Evolutionary conservation across 1,140 invertebrate species (phyloP).

Genomic region (Maniola jurtina): DNA sequence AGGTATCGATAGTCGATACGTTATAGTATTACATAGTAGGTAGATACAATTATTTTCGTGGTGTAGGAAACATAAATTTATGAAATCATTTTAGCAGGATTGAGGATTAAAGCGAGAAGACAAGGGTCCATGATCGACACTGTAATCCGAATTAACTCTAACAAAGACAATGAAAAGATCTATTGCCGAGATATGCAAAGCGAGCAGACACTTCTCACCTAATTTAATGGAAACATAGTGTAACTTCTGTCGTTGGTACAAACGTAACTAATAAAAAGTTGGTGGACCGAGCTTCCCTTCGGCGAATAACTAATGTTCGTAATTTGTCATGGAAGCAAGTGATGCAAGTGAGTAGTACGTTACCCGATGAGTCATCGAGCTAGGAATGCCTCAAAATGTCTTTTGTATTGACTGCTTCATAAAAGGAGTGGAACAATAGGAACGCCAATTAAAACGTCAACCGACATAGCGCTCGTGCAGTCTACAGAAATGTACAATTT

Average conservation of each 20-base stretch:
- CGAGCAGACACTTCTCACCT: slow-evolving; percentile 50
- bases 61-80: no score
- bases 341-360: slow-evolving; percentile 26
- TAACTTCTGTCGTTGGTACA: slow-evolving; percentile 29
- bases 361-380: slow-evolving; percentile 39
- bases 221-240: slow-evolving; percentile 47
- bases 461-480: slow-evolving; percentile 52
- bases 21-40: no score
- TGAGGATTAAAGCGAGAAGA: neutral
- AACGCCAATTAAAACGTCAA: slow-evolving; percentile 55
- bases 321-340: slow-evolving; percentile 33
- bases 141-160: neutral
- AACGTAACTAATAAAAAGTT: slow-evolving; percentile 52
- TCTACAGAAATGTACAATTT: slow-evolving; percentile 45
- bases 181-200: slow-evolving; percentile 45
- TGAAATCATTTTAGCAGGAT: neutral
- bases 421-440: slow-evolving; percentile 55
- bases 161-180: slow-evolving; percentile 6
- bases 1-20: no score
- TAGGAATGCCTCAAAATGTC: slow-evolving; percentile 19
- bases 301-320: slow-evolving; percentile 29
- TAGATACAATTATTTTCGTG: no score
- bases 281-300: slow-evolving; percentile 32
- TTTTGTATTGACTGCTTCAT: slow-evolving; percentile 35
- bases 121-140: neutral